Evolutionary conservation across 2,888 invertebrate genomes (phyloP), one percentile per base, ranked within the genome.

Genomic region (Thereva unica): DNA sequence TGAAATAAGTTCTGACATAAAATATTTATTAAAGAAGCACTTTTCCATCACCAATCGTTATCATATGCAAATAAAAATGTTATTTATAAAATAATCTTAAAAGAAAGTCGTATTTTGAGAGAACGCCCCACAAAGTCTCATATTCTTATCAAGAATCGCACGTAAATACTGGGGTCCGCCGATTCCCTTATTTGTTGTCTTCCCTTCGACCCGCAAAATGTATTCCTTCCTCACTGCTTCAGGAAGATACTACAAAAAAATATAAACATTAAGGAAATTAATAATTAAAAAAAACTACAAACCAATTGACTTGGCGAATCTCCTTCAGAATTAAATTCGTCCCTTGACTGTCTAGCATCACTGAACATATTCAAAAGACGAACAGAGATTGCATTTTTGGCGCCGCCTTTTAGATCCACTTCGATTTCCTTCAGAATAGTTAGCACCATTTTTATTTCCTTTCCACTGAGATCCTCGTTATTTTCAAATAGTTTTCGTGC

Each of bases 71-170:
- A 37, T 38, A 52, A 54, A 54, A 3, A 1, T 12, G 55, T 23
- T 23, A 23, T 23, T 23, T 23, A 23, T 23, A 23, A 23, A 23
- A 42, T 42, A 42, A 9, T 42, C 10, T 71, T 71, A 78, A 61
- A 79, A 71, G 76, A 91, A 92, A 56, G 87, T 85, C 0, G 88
- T 89, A 75, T 91, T 91, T 72, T 89, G 87, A 0, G 90, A 87
- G 76, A 92, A 92, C n/a, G 91, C 91, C 4, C 91, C 92, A 65
- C 88, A 88, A 54, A 93, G 78, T 70, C 91, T 82, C 75, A 91
- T 86, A 70, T 88, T 86, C 57, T 89, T 87, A 47, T 85, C 85
- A 9, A 92, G 78, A 70, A 89, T 85, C 9, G 89, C 90, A 71
- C 89, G 74, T 68, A 81, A 71, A 66, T 80, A 81, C 68, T 81